Conservation (phyloP, 2,797 vertebrate genomes). For the Heterohyrax brucei region DNA sequence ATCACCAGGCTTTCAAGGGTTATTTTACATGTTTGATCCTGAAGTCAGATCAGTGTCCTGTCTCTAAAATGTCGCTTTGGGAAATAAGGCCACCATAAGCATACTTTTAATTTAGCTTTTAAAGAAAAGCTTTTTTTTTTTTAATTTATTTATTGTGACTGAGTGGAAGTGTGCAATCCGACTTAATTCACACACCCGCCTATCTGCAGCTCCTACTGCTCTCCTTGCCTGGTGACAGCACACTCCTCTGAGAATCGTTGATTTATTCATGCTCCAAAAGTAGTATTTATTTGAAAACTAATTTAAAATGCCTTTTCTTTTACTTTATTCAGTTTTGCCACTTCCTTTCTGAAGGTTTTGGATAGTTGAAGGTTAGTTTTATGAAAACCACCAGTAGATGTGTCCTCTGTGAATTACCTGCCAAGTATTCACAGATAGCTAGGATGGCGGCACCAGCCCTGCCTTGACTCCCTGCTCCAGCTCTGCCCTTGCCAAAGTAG, state of each 20-base stretch:
- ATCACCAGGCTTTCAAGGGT: not conserved
- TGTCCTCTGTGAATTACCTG: not conserved
- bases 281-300: slow-evolving; percentile 50
- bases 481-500: not conserved
- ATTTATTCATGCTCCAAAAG: not conserved
- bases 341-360: not conserved
- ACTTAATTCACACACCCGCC: no score
- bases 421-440: not conserved
- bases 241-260: not conserved
- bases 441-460: not conserved
- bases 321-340: not conserved
- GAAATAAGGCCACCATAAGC: not conserved
- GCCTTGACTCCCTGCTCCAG: not conserved
- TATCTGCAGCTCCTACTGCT: no score
- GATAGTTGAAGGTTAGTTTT: slow-evolving; percentile 40
- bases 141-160: no score
- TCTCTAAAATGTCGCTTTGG: not conserved
- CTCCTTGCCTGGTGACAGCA: no score
- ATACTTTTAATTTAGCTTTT: not conserved
- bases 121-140: not conserved
- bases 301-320: not conserved
- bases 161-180: no score
- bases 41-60: not conserved
- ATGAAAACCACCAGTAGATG: not conserved
- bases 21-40: not conserved